Evolutionary conservation across 2,888 invertebrate species (phyloP).

Genomic region (Agriopis aurantiaria): DNA sequence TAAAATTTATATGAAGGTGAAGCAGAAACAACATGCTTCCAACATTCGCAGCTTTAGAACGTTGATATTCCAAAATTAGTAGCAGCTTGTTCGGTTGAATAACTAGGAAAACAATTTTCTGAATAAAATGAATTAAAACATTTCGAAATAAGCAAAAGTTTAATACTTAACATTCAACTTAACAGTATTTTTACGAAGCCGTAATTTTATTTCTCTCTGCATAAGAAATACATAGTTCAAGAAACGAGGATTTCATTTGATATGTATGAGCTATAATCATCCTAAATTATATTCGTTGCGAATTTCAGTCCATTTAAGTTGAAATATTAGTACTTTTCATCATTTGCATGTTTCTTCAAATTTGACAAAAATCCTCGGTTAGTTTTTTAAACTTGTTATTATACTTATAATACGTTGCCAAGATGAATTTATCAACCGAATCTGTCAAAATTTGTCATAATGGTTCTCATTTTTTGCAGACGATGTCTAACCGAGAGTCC

Average conservation of each 20-base stretch:
- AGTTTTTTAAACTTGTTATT: too few species aligned
- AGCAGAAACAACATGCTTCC: constrained; percentile 20
- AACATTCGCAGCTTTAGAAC: constrained; percentile 14
- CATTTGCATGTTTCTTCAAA: too few species aligned
- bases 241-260: background rate
- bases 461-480: constrained; percentile 10
- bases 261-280: background rate
- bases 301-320: background rate
- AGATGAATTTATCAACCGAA: too few species aligned
- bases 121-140: background rate
- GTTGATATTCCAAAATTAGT: constrained; percentile 13
- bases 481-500: constrained; percentile 14
- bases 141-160: background rate
- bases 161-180: background rate
- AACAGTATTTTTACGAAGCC: background rate
- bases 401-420: too few species aligned
- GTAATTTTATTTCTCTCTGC: background rate
- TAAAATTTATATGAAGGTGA: constrained; percentile 50
- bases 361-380: too few species aligned
- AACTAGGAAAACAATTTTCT: background rate
- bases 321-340: too few species aligned
- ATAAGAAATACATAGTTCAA: background rate
- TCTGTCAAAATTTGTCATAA: background rate
- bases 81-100: background rate
- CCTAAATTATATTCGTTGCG: background rate